A percentile compares a stretch with the other conserved stretches of the same genome.
phyloP scores from a whole-genome alignment of 2,113 vertebrate genomes.

The Ictalurus furcatus region DNA sequence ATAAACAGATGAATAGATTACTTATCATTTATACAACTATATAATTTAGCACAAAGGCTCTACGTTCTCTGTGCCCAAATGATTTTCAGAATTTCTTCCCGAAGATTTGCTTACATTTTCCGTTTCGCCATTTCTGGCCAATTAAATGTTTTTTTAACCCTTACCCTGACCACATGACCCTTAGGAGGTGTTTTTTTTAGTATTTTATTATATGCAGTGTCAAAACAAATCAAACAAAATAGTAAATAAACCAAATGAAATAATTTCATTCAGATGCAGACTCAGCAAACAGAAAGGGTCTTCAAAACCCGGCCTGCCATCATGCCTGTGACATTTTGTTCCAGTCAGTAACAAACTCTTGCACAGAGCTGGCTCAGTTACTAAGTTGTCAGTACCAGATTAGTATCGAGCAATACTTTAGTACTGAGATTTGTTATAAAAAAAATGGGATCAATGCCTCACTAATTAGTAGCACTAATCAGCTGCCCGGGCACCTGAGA shows the following conservation, averaged over 20 bases:
- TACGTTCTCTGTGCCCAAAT: background rate
- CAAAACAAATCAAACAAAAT: background rate
- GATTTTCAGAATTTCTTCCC: background rate
- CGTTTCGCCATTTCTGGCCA: background rate
- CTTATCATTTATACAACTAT: background rate
- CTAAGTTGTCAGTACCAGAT: background rate
- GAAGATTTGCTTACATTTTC: background rate
- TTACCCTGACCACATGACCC: background rate
- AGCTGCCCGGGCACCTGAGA: background rate
- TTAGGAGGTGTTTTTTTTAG: background rate
- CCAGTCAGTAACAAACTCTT: background rate
- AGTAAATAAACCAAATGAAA: background rate
- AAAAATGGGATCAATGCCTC: background rate
- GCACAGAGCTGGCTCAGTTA: background rate
- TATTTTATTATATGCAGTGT: background rate
- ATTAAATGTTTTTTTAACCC: background rate
- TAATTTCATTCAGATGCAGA: background rate
- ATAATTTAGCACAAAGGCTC: background rate
- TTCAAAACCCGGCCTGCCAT: background rate
- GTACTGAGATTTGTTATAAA: too few relatives aligned
- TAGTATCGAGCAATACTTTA: background rate
- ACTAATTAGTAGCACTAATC: background rate
- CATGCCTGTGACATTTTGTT: background rate
- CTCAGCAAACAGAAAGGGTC: background rate
- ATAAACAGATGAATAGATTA: background rate